phyloP scores from a whole-genome alignment of 64 coral and sea anemone species.

The Exaiptasia diaphana region DNA sequence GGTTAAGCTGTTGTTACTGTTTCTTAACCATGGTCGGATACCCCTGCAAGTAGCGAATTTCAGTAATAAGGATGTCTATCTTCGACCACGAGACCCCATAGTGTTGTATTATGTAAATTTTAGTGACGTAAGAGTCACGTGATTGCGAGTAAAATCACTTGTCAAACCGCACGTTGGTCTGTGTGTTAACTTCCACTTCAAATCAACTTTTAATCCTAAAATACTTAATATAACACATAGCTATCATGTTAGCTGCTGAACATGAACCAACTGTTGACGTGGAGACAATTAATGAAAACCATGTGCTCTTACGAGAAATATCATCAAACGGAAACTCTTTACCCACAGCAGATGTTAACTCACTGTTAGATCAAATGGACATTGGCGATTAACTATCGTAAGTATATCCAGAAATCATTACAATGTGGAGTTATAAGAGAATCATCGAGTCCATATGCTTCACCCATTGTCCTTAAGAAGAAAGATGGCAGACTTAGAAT shows the following conservation, averaged over 20 bases:
- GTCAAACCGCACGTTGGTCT: too few species aligned
- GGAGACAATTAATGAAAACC: background rate
- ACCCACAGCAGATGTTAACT: conserved; percentile 15
- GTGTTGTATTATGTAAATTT: too few species aligned
- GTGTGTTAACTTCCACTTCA: too few species aligned
- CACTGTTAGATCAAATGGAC: conserved; percentile 39
- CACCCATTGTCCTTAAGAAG: conserved; percentile 16
- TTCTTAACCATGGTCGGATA: background rate
- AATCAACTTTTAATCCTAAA: too few species aligned
- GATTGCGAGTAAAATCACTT: too few species aligned
- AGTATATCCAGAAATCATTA: conserved; percentile 46
- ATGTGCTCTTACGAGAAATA: background rate
- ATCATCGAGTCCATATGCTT: conserved; percentile 46
- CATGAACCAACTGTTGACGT: conserved; percentile 5
- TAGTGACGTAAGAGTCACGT: too few species aligned
- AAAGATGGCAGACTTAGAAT: background rate
- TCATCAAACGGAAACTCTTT: conserved; percentile 33
- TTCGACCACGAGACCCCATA: conserved; percentile 10
- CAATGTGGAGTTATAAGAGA: too few species aligned
- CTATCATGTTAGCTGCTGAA: background rate
- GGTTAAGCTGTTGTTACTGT: conserved; percentile 12
- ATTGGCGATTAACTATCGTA: conserved; percentile 11
- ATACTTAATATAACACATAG: too few species aligned
- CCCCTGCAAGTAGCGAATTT: conserved; percentile 23
- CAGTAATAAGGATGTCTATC: conserved; percentile 20